Percentiles rank a stretch among this genome's conserved stretches.
These are phyloP conservation scores for Ambastaia sidthimunki DNA, from an alignment of 2,797 vertebrate species.

Conservation along the genomic window DNA sequence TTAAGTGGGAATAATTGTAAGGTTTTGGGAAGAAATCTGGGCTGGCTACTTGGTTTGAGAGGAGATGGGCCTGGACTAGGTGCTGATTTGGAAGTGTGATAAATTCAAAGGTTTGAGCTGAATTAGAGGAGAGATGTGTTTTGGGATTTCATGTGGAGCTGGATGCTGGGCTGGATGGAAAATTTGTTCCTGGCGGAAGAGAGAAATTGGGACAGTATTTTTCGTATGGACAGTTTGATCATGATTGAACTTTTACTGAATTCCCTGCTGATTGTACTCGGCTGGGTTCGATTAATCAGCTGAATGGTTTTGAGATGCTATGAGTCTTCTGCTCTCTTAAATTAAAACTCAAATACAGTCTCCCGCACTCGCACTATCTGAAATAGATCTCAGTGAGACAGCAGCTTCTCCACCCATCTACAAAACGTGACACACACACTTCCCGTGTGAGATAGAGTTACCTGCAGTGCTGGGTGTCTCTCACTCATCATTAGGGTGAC, in stretches of 20 bases:
- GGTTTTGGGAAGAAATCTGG: background rate
- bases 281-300: slow-evolving; percentile 52
- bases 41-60: background rate
- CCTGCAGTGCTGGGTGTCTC: slow-evolving; percentile 32
- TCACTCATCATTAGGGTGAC: slow-evolving; percentile 32
- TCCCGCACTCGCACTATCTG: slow-evolving; percentile 3
- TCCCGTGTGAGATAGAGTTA: slow-evolving; percentile 23
- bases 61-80: no score
- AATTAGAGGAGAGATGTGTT: background rate
- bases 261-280: slow-evolving; percentile 18
- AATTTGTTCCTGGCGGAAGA: background rate
- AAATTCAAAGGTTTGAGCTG: background rate
- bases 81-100: background rate
- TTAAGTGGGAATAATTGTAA: background rate
- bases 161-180: background rate
- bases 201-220: slow-evolving; percentile 47
- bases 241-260: slow-evolving; percentile 41
- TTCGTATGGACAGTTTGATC: slow-evolving; percentile 54
- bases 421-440: slow-evolving; percentile 16
- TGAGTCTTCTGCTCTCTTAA: slow-evolving; percentile 40
- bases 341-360: slow-evolving; percentile 33
- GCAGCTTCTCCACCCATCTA: background rate
- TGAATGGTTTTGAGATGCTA: slow-evolving; percentile 32
- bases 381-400: slow-evolving; percentile 22
- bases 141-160: background rate